Evolutionary conservation across 2,888 invertebrate species (phyloP).

Genomic region (Ischnura elegans): DNA sequence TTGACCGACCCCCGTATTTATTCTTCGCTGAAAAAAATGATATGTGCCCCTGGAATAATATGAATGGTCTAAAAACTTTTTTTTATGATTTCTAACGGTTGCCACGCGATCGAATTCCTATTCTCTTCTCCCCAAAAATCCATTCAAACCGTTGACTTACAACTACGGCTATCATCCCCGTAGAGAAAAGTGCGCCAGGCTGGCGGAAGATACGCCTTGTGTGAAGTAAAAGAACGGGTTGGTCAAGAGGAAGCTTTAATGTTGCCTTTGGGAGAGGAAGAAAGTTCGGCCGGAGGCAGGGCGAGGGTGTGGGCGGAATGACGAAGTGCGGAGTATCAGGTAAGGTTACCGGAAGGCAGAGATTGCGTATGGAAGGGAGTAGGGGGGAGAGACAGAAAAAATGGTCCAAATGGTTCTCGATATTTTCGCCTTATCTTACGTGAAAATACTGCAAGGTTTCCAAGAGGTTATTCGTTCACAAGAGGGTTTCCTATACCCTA

Average conservation of each 20-base stretch:
- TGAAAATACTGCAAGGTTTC: constrained; percentile 56
- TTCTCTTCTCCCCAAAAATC: neutral
- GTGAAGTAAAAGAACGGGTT: neutral
- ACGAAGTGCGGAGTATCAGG: neutral
- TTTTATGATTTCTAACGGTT: too few species aligned
- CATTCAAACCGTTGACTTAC: constrained; percentile 44
- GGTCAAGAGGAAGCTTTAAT: neutral
- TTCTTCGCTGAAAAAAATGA: too few species aligned
- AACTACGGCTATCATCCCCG: neutral
- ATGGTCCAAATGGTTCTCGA: constrained; percentile 36
- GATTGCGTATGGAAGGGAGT: neutral
- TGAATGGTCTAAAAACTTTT: too few species aligned
- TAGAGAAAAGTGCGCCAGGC: neutral
- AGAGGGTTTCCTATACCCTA: neutral
- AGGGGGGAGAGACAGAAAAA: constrained; percentile 39
- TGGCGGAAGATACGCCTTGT: neutral
- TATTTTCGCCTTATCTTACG: constrained; percentile 54
- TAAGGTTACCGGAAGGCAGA: neutral
- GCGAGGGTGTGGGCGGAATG: neutral
- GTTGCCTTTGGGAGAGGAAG: neutral
- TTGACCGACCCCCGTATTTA: too few species aligned
- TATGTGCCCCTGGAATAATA: too few species aligned
- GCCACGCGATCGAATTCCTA: too few species aligned
- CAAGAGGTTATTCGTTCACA: neutral
- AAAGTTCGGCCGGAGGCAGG: too few species aligned